Base-by-base conservation (phyloP, 2,113 vertebrate species). In the Brachirus orientalis region DNA sequence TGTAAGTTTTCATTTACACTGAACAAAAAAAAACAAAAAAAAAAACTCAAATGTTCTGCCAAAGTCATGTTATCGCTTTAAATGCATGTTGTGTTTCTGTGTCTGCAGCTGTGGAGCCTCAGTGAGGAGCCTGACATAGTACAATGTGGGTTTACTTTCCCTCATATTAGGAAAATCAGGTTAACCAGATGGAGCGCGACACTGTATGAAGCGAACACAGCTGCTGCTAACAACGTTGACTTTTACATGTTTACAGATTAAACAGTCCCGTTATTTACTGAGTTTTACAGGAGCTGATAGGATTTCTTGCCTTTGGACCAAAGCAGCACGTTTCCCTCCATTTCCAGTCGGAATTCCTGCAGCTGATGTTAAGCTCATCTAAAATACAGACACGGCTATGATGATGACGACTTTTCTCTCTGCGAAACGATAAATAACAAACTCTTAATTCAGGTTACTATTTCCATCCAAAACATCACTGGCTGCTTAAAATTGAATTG, bases 31-130 rank as follows among this genome's bases (percentile, higher is more conserved):
- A 28, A 28, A 28, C 28, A 28, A 28, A 28, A 28, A 3, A 28
- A 3, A 28, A 50, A 54, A 51, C 47, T 9, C 18, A 20, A 54
- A 47, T 53, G 43, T 63, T 62, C 60, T 75, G 77, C 79, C 80
- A 85, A 86, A 85, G 78, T 83, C 65, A 7, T 72, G 68, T 52
- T 72, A 8, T 61, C 37, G 75, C 76, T 80, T 75, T 71, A 80
- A 77, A 63, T 67, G 33, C 52, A 51, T 41, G 53, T 40, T 10
- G 43, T n/a, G 16, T 52, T 7, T 47, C 28, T 28, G 28, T 28
- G 28, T 28, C 28, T 28, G 28, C 28, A 28, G 48, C 51, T 14
- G 41, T 18, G 7, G n/a, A 28, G 46, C 10, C 1, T 57, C 37
- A 17, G 13, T 19, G 40, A 33, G 13, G n/a, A 28, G 33, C 16